Percentiles rank a stretch among this genome's conserved stretches.
phyloP scores from a whole-genome alignment of 35 echinoderm and acorn worm species.

The Amphiura filiformis region DNA sequence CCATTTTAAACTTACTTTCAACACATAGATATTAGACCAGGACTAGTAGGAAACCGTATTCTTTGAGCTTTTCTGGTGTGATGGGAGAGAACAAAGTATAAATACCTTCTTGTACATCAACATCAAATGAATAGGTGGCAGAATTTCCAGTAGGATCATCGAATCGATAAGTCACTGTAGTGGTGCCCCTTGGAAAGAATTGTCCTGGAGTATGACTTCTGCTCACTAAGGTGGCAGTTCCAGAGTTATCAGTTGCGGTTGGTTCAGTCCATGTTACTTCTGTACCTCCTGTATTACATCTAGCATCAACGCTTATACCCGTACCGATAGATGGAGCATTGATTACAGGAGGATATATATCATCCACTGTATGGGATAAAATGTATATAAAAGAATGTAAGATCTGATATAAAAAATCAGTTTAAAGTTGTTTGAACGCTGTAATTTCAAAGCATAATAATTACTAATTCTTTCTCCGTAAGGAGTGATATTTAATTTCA shows the following conservation, averaged over 20 bases:
- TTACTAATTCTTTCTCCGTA: too few species aligned
- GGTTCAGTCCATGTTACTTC: slow-evolving; percentile 48
- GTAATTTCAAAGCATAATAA: too few species aligned
- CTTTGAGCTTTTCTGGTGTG: too few species aligned
- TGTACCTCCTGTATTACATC: not conserved
- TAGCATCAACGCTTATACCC: not conserved
- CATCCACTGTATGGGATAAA: slow-evolving; percentile 35
- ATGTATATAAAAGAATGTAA: not conserved
- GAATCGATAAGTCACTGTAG: slow-evolving; percentile 35
- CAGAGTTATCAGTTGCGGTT: slow-evolving; percentile 43
- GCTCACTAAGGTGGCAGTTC: not conserved
- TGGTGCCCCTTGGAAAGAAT: not conserved
- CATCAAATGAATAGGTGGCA: slow-evolving; percentile 1
- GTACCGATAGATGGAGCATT: slow-evolving; percentile 30
- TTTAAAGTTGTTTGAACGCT: too few species aligned
- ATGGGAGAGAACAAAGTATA: too few species aligned
- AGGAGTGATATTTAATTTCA: too few species aligned
- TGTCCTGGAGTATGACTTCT: slow-evolving; percentile 10
- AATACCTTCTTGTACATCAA: too few species aligned
- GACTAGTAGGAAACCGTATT: too few species aligned
- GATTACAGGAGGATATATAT: slow-evolving; percentile 20
- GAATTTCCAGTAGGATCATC: not conserved
- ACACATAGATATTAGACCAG: too few species aligned
- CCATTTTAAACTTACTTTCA: too few species aligned
- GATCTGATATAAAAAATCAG: too few species aligned